Evolutionary conservation across 2,113 vertebrate species (phyloP), one percentile per base, ranked within the genome.

Genomic region (Beaufortia kweichowensis): DNA sequence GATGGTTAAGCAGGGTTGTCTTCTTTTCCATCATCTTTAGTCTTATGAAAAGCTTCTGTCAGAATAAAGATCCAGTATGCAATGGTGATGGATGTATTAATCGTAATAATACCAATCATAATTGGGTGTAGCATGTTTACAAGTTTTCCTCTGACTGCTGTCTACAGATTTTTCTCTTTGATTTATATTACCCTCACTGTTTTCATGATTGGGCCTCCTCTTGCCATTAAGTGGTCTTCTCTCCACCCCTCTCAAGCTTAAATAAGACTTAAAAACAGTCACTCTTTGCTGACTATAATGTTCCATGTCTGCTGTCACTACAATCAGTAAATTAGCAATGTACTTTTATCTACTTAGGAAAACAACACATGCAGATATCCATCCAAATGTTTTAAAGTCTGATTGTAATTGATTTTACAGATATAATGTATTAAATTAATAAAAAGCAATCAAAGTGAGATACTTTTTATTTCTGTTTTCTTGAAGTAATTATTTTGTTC

Each of bases 51-150:
- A 39, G 64, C 68, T 26, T 85, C 84, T 3, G 73, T 82, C 77
- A 88, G 39, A 50, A 88, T 79, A 74, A 79, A 86, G 23, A 70
- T 53, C 86, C 86, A 88, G 80, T 86, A 86, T 53, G 81, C 31
- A 21, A 83, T 66, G 11, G 86, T 84, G 15, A 88, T 82, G 56
- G 81, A 83, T 2, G 84, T 80, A 79, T 88, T 88, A 64, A 84
- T 39, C 14, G 76, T 78, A 15, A 88, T 31, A 1, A 88, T 82
- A 9, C 69, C 83, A 28, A 88, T 82, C 79, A 86, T 79, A 4
- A 88, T 55, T 0, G 85, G 85, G 29, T 88, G 86, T 63, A 86
- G 57, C 86, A 85, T 86, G 65, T 24, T 77, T 78, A 4, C 29
- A 41, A 41, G 50, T 31, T 31, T n/a, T 21, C 23, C 59, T 56